Conservation (phyloP, 2,797 vertebrate species). For the Salarias fasciatus region DNA sequence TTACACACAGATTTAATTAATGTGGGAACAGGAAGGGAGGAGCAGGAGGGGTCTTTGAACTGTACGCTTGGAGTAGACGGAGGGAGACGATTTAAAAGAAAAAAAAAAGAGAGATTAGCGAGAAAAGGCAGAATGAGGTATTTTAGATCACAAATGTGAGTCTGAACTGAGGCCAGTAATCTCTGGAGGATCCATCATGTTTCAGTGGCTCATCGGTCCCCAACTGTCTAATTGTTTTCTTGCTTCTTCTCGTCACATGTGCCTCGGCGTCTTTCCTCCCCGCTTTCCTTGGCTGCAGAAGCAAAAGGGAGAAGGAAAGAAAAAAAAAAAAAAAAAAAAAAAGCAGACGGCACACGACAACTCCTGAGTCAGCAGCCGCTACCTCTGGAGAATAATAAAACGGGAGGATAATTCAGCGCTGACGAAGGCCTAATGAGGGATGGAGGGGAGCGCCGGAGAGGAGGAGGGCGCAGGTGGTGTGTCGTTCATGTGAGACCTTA, state of each 20-base stretch:
- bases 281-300: constrained; percentile 27
- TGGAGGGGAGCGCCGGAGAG: constrained; percentile 16
- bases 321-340: neutral
- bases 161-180: constrained; percentile 38
- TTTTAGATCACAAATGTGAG: constrained; percentile 52
- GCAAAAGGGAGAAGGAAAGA: neutral
- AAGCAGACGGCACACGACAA: constrained; percentile 45
- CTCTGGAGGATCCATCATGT: constrained; percentile 36
- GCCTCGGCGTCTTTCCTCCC: constrained; percentile 7
- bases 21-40: constrained; percentile 63
- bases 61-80: constrained; percentile 41
- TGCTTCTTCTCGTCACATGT: neutral
- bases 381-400: constrained; percentile 60
- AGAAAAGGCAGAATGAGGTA: constrained; percentile 30
- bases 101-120: constrained; percentile 44
- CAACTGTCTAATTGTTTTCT: constrained; percentile 30
- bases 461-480: constrained; percentile 19
- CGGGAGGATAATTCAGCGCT: constrained; percentile 60
- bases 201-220: constrained; percentile 43
- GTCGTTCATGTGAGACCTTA: constrained; percentile 21
- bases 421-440: constrained; percentile 58
- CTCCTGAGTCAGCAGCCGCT: constrained; percentile 58
- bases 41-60: constrained; percentile 64
- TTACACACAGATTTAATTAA: constrained; percentile 79
- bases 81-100: constrained; percentile 12